Percentiles rank a stretch among this genome's conserved stretches.
phyloP scores from a whole-genome alignment of 2,888 invertebrate species.

The Marasmarcha lunaedactyla region DNA sequence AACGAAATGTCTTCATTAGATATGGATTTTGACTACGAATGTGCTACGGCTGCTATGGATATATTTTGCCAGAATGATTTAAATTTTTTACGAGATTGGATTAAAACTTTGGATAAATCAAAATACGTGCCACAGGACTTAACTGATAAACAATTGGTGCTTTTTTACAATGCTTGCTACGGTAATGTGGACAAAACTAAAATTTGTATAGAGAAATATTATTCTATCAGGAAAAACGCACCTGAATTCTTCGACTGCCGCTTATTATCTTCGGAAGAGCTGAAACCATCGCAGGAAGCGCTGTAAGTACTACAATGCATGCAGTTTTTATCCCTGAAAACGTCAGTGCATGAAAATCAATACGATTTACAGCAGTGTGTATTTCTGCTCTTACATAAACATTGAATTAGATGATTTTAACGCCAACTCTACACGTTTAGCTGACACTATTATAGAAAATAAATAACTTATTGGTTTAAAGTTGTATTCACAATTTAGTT shows the following conservation, averaged over 20 bases:
- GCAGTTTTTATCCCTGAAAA: not conserved
- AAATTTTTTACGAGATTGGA: conserved; percentile 51
- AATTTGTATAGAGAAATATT: conserved; percentile 74
- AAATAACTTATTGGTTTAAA: no score
- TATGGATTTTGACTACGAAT: conserved; percentile 52
- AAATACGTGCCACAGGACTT: conserved; percentile 64
- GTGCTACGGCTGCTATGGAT: conserved; percentile 50
- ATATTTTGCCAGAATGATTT: conserved; percentile 62
- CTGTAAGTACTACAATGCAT: conserved; percentile 60
- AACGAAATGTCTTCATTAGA: conserved; percentile 42
- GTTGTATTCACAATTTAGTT: no score
- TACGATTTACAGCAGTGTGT: not conserved
- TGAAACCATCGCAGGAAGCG: conserved; percentile 49
- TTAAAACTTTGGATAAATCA: conserved; percentile 51
- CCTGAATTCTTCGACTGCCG: conserved; percentile 75
- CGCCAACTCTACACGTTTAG: no score
- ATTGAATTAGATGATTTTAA: no score
- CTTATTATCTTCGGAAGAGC: conserved; percentile 59
- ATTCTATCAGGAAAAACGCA: conserved; percentile 64
- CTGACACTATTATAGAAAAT: no score
- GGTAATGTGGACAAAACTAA: conserved; percentile 70
- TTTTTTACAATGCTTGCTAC: conserved; percentile 76
- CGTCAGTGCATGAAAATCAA: not conserved
- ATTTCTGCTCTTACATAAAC: not conserved
- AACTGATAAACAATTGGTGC: conserved; percentile 71